phyloP scores from a whole-genome alignment of 2,888 invertebrate species.

The Dryocosmus kuriphilus region DNA sequence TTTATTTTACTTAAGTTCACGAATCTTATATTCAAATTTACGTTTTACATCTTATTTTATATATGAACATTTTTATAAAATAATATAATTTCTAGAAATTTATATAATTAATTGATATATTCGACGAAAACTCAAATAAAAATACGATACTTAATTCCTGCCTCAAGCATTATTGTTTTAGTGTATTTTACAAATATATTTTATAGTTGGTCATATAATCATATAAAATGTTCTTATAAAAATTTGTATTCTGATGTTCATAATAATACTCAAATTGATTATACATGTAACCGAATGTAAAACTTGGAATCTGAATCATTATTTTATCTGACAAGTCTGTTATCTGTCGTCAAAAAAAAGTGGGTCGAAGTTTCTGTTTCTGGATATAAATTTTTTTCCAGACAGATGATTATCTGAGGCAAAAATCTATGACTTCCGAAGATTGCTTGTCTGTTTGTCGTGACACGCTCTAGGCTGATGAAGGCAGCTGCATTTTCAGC shows the following conservation, averaged over 20 bases:
- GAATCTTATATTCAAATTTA: background rate
- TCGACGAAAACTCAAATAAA: too few relatives aligned
- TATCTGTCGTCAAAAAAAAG: background rate
- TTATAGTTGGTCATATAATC: too few relatives aligned
- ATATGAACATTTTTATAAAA: background rate
- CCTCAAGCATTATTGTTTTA: too few relatives aligned
- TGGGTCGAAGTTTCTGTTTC: too few relatives aligned
- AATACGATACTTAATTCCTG: too few relatives aligned
- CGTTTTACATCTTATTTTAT: background rate
- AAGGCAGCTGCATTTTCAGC: conserved; percentile 12
- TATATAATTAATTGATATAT: too few relatives aligned
- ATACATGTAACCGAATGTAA: too few relatives aligned
- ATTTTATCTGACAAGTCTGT: background rate
- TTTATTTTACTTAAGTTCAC: background rate
- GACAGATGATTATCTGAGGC: background rate
- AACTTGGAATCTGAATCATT: too few relatives aligned
- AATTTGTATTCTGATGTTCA: too few relatives aligned
- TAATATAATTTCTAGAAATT: background rate
- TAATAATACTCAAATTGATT: too few relatives aligned
- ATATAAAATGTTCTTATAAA: too few relatives aligned
- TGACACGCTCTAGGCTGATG: background rate
- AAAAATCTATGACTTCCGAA: background rate
- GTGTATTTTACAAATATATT: too few relatives aligned
- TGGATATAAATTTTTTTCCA: background rate
- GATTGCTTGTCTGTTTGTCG: background rate